Base-by-base conservation (phyloP, 2,113 vertebrate genomes). In the Coptodon rendalli region DNA sequence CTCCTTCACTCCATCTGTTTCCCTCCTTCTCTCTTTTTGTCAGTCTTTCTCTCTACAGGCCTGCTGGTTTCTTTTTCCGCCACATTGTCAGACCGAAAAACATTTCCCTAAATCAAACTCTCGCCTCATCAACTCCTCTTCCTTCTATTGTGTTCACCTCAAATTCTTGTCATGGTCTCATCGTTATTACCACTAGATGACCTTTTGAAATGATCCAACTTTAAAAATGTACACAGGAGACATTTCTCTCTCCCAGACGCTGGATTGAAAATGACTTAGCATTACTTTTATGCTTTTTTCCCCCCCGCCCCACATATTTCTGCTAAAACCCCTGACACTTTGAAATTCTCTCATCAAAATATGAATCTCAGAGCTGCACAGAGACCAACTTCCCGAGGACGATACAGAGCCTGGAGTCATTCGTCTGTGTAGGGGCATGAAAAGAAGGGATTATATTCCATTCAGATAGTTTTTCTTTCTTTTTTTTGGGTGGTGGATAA, bases 401-500 rank as follows among this genome's bases (percentile, higher is more conserved):
- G 82, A 91, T 84, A 53, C 63, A 48, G 83, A 88, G 91, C 93
- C 88, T 6, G 24, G 22, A 91, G 91, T 91, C 91, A 90, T 90
- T 86, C 82, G 31, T 90, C 89, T 92, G 92, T 89, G 84, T 82
- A 80, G 91, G 85, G 81, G 83, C 93, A 94, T 94, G 90, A 94
- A 94, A 92, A 91, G 89, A 92, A 92, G 81, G 93, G 93, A 94
- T 94, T 93, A 95, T 90, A 88, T 91, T 93, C 87, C 86, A 92
- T 90, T 94, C 87, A 90, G 85, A 89, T 87, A 56, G 36, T 61
- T 22, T 57, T 86, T 84, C 86, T 90, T 68, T 40, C 19, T 40
- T 24, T 68, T 13, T n/a, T 19, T 0, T 0, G 24, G 63, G 80
- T 61, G 53, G 56, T 6, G 53, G 85, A 89, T 92, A 90, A 85